Percentiles rank a stretch among this genome's conserved stretches.
Evolutionary conservation across 2,113 vertebrate genomes (phyloP).

Genomic region (Hirundichthys speculiger): DNA sequence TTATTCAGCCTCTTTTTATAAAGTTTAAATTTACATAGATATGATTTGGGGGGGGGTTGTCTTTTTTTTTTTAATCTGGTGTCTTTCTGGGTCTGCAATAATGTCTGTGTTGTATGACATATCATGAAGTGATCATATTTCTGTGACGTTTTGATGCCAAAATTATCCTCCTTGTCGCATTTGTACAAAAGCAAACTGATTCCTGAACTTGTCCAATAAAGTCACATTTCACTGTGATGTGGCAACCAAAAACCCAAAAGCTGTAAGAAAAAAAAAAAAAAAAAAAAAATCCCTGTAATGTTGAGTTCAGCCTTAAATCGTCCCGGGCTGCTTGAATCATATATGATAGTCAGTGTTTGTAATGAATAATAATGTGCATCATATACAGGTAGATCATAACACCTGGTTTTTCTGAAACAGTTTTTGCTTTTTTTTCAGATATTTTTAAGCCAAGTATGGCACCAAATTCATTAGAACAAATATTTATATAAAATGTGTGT

Average conservation of each 20-base stretch:
- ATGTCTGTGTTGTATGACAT: slow-evolving; percentile 60
- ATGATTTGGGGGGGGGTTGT: slow-evolving; percentile 38
- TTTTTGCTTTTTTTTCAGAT: slow-evolving; percentile 43
- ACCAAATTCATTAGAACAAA: slow-evolving; percentile 73
- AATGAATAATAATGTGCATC: slow-evolving; percentile 54
- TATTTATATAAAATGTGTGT: slow-evolving; percentile 71
- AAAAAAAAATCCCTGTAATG: slow-evolving; percentile 29
- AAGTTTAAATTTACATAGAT: slow-evolving; percentile 58
- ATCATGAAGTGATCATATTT: slow-evolving; percentile 55
- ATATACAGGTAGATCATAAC: slow-evolving; percentile 54
- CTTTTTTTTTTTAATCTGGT: slow-evolving; percentile 59
- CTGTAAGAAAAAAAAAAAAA: slow-evolving; percentile 31
- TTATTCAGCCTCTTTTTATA: slow-evolving; percentile 62
- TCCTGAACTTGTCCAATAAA: slow-evolving; percentile 34
- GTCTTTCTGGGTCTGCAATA: slow-evolving; percentile 72
- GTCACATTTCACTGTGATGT: slow-evolving; percentile 53
- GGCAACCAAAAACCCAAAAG: slow-evolving; percentile 32
- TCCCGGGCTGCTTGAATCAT: slow-evolving; percentile 49
- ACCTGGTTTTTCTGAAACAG: slow-evolving; percentile 48
- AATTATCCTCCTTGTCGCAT: slow-evolving; percentile 38
- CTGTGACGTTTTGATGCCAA: slow-evolving; percentile 55
- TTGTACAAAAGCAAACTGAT: slow-evolving; percentile 22
- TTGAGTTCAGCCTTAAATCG: slow-evolving; percentile 54
- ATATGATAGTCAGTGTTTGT: slow-evolving; percentile 63
- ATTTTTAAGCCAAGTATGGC: slow-evolving; percentile 63